A percentile compares a stretch with the other conserved stretches of the same genome.
Evolutionary conservation across 2,113 vertebrate genomes (phyloP).

Genomic region (Seriola aureovittata): DNA sequence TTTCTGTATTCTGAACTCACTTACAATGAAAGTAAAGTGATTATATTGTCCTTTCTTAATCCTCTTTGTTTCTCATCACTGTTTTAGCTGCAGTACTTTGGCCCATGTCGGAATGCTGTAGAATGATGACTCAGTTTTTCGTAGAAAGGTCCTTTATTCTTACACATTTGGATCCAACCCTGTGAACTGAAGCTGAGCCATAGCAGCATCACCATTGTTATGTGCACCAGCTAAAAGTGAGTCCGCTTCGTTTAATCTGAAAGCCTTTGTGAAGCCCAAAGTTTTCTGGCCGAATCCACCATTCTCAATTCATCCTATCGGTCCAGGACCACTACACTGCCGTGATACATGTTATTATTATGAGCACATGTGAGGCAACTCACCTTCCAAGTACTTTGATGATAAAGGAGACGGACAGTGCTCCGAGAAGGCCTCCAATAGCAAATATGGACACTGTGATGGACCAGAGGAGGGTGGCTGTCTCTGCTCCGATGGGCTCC

Average conservation of each 20-base stretch:
- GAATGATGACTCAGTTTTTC: not conserved
- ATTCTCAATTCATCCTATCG: not conserved
- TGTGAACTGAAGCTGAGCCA: not conserved
- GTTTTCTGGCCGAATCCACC: not conserved
- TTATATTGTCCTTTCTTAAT: not conserved
- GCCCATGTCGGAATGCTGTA: not conserved
- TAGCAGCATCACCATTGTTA: not conserved
- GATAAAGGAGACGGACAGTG: constrained; percentile 85
- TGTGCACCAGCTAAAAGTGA: not conserved
- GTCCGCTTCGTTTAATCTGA: not conserved
- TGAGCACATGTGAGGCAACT: constrained; percentile 54
- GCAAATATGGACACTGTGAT: constrained; percentile 95
- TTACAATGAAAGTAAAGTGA: not conserved
- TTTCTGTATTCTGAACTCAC: not conserved
- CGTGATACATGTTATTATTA: not conserved
- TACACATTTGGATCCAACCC: not conserved
- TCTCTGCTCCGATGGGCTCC: constrained; percentile 75
- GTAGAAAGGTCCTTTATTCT: not conserved
- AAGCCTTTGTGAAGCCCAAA: not conserved
- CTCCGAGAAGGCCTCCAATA: constrained; percentile 92
- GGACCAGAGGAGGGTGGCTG: constrained; percentile 91
- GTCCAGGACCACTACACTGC: not conserved
- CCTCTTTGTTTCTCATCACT: not conserved
- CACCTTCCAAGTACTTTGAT: constrained; percentile 92
- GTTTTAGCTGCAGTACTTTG: not conserved